Conservation (phyloP, 2,797 vertebrate genomes). For the Microchirus variegatus region DNA sequence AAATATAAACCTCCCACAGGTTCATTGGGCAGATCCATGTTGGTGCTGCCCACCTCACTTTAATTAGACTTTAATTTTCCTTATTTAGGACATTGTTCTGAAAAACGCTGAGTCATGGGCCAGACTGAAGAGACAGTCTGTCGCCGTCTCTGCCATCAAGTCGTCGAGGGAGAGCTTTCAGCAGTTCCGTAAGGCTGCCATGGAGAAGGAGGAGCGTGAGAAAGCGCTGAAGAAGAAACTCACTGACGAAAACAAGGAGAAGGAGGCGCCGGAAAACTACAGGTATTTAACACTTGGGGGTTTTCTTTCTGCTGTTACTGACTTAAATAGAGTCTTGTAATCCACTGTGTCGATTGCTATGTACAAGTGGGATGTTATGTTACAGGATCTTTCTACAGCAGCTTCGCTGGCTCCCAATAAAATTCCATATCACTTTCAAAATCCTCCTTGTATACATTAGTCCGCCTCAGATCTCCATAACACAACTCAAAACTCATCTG, state of each 20-base stretch:
- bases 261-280: conserved; percentile 62
- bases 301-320: neutral
- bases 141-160: conserved; percentile 76
- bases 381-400: no score
- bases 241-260: conserved; percentile 59
- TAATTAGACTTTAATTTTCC: neutral
- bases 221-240: conserved; percentile 77
- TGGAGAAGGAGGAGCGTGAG: conserved; percentile 85
- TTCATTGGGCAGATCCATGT: neutral
- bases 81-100: conserved; percentile 82
- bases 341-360: no score
- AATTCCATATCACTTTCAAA: no score
- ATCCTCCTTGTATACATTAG: no score
- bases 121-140: conserved; percentile 80
- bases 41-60: neutral
- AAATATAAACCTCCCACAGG: no score
- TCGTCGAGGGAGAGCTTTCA: conserved; percentile 89
- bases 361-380: no score
- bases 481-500: no score
- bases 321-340: no score
- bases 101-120: conserved; percentile 89
- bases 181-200: conserved; percentile 86
- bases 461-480: no score
- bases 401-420: no score
- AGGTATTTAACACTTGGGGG: conserved; percentile 71